These are phyloP conservation scores for Rhombomys opimus DNA, from an alignment of 2,113 vertebrate genomes.

Conservation along the genomic window DNA sequence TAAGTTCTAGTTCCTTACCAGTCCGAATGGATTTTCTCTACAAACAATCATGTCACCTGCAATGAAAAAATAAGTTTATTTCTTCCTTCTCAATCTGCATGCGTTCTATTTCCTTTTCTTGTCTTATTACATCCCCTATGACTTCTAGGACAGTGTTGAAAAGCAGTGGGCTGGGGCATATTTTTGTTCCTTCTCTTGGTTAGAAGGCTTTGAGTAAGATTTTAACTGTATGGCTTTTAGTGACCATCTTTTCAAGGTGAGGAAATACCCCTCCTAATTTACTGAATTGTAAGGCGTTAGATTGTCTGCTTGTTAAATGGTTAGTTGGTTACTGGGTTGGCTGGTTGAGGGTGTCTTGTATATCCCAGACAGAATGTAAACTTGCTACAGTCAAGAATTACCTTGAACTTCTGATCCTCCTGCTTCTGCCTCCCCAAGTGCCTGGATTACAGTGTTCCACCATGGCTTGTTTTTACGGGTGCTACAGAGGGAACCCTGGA, in stretches of 20 bases:
- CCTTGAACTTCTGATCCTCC: neutral
- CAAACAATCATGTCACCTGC: neutral
- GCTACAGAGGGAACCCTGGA: neutral
- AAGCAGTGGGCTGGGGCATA: neutral
- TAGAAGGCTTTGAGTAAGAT: neutral
- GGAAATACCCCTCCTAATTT: neutral
- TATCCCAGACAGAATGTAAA: neutral
- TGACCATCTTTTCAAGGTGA: neutral
- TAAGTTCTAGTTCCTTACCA: neutral
- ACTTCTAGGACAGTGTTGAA: neutral
- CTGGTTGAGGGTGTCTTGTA: neutral
- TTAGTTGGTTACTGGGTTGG: neutral
- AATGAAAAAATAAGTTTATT: neutral
- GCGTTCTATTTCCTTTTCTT: conserved; percentile 33
- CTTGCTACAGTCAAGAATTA: neutral
- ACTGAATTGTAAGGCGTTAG: neutral
- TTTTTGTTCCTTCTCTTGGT: neutral
- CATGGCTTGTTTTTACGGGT: neutral
- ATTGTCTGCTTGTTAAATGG: neutral
- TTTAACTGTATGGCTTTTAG: neutral
- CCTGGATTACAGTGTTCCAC: neutral
- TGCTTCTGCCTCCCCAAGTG: neutral
- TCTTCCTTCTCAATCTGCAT: neutral
- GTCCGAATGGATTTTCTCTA: neutral
- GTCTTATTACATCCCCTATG: neutral